Evolutionary conservation across 2,888 invertebrate genomes (phyloP).

Genomic region (Rhingia campestris): DNA sequence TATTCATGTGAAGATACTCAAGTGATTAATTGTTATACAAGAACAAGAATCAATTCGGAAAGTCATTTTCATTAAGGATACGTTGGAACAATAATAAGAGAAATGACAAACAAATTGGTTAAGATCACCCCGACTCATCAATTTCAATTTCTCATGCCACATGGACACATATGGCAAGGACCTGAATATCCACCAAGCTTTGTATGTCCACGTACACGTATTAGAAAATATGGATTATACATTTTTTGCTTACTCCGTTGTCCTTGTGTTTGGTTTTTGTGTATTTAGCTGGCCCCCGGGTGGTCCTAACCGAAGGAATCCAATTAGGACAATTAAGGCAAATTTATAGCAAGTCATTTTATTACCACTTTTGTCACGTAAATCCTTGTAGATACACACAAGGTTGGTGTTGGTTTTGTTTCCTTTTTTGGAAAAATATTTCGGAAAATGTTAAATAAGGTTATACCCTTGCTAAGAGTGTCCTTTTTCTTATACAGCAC

Average conservation of each 20-base stretch:
- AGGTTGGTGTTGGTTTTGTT: background rate
- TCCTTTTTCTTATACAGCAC: conserved; percentile 68
- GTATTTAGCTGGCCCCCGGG: conserved; percentile 20
- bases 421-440: conserved; percentile 23
- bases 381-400: conserved; percentile 27
- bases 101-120: conserved; percentile 46
- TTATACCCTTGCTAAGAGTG: conserved; percentile 30
- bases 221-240: conserved; percentile 51
- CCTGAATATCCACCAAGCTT: conserved; percentile 6
- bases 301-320: conserved; percentile 64
- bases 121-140: conserved; percentile 68
- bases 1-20: background rate
- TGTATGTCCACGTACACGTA: conserved; percentile 25
- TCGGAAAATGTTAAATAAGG: conserved; percentile 44
- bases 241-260: conserved; percentile 34
- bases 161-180: background rate
- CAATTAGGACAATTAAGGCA: conserved; percentile 74
- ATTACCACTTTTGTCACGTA: conserved; percentile 50
- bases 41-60: conserved; percentile 31
- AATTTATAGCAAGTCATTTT: conserved; percentile 74
- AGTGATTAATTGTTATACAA: conserved; percentile 61
- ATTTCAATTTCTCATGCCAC: conserved; percentile 65
- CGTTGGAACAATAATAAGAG: background rate
- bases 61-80: conserved; percentile 60
- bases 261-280: conserved; percentile 4